These are phyloP conservation scores for Amphipyra tragopoginis DNA, from an alignment of 2,888 invertebrate species.

Conservation along the genomic window DNA sequence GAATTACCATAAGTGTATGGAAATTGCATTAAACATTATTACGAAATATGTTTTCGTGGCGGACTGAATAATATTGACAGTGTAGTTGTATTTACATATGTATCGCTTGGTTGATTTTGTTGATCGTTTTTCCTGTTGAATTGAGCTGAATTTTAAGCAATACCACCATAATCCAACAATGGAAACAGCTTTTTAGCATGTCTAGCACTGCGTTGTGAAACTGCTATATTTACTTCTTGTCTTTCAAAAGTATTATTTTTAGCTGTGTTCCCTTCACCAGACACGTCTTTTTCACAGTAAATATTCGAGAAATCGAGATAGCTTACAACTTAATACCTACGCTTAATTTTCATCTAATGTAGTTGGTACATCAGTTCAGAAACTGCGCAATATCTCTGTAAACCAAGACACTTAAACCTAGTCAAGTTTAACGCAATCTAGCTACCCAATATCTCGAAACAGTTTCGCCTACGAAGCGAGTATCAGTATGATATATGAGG, in stretches of 20 bases:
- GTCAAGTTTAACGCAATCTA: slow-evolving; percentile 41
- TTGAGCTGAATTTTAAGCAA: slow-evolving; percentile 12
- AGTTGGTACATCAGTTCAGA: background rate
- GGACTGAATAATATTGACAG: slow-evolving; percentile 39
- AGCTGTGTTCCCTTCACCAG: no score
- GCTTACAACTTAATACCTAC: no score
- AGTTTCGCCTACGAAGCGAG: slow-evolving; percentile 24
- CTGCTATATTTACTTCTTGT: no score
- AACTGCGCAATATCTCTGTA: slow-evolving; percentile 19
- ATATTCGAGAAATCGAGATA: no score
- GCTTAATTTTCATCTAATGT: no score
- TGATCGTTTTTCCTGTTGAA: slow-evolving; percentile 16
- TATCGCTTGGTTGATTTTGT: slow-evolving; percentile 10
- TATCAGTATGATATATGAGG: slow-evolving; percentile 44
- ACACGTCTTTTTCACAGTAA: no score
- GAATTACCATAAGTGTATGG: slow-evolving; percentile 53
- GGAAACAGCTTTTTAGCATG: no score
- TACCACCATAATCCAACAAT: background rate
- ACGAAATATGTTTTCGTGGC: slow-evolving; percentile 47
- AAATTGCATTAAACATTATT: slow-evolving; percentile 46
- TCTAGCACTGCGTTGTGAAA: no score
- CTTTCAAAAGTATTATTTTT: no score
- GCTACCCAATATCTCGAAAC: slow-evolving; percentile 42
- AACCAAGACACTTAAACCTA: slow-evolving; percentile 31
- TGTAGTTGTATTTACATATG: slow-evolving; percentile 29